Evolutionary conservation across 1,140 invertebrate species (phyloP).

Genomic region (Anoplolepis gracilipes): DNA sequence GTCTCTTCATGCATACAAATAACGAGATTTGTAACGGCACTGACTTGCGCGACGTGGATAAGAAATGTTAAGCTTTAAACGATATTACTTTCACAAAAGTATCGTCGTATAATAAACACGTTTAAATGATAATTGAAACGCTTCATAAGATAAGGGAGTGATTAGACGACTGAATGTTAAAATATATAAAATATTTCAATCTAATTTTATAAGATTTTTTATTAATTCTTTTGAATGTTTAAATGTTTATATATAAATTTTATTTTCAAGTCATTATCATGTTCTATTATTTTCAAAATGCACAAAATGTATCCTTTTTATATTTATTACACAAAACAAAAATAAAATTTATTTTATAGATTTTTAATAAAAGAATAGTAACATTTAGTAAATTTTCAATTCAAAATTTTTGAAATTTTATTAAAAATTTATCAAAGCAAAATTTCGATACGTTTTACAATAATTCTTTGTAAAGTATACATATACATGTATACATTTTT

Average conservation of each 20-base stretch:
- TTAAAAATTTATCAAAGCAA: neutral
- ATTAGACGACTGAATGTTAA: neutral
- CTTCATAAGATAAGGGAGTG: neutral
- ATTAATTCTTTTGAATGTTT: neutral
- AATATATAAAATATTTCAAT: neutral
- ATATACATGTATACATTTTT: neutral
- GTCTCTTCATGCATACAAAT: conserved; percentile 64
- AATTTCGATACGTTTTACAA: neutral
- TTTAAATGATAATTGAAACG: neutral
- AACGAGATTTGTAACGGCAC: conserved; percentile 60
- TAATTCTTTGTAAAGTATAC: neutral
- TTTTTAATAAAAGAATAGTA: too few relatives aligned
- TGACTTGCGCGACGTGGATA: neutral
- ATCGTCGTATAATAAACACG: neutral
- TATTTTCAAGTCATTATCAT: neutral
- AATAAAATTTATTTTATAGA: neutral
- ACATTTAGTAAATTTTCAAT: neutral
- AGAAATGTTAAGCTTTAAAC: neutral
- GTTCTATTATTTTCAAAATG: neutral
- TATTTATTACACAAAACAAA: neutral
- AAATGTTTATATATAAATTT: neutral
- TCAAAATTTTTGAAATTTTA: neutral
- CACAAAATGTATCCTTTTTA: neutral
- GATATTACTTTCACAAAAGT: neutral
- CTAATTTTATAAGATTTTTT: neutral